Evolutionary conservation across 2,888 invertebrate genomes (phyloP).

Genomic region (Urechis unicinctus): DNA sequence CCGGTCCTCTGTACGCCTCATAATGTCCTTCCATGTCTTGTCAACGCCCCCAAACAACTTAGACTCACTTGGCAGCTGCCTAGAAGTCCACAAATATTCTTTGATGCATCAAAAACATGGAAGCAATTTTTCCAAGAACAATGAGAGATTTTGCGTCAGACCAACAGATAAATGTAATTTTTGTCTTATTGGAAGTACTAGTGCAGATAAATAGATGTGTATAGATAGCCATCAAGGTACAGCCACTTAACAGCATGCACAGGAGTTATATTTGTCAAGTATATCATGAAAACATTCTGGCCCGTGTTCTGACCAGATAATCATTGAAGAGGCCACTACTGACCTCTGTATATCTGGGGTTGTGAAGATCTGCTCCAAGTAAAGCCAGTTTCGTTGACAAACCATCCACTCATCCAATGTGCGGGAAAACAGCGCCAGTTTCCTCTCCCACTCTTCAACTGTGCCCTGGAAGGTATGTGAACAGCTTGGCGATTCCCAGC

Average conservation of each 20-base stretch:
- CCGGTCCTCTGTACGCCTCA: slow-evolving; percentile 45
- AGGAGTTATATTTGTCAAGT: no score
- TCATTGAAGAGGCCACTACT: background rate
- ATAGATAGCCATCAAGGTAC: no score
- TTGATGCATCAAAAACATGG: no score
- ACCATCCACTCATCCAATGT: slow-evolving; percentile 50
- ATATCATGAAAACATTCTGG: no score
- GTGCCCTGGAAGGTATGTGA: slow-evolving; percentile 16
- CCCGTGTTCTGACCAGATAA: background rate
- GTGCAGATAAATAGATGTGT: no score
- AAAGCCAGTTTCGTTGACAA: slow-evolving; percentile 50
- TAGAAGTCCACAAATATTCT: no score
- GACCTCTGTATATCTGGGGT: slow-evolving; percentile 50
- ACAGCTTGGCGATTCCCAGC: background rate
- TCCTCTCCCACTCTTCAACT: slow-evolving; percentile 50
- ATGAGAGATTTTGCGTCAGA: background rate
- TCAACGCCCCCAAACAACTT: slow-evolving; percentile 46
- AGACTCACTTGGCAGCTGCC: slow-evolving; percentile 45
- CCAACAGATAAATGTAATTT: background rate
- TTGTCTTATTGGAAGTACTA: no score
- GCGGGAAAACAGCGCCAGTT: slow-evolving; percentile 42
- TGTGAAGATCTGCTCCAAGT: slow-evolving; percentile 49
- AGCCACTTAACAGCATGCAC: no score
- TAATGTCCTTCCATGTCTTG: slow-evolving; percentile 49
- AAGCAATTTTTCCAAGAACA: background rate